These are phyloP conservation scores for Palythoa heliodiscus DNA, from an alignment of 92 coral and sea anemone genomes.

Conservation along the genomic window DNA sequence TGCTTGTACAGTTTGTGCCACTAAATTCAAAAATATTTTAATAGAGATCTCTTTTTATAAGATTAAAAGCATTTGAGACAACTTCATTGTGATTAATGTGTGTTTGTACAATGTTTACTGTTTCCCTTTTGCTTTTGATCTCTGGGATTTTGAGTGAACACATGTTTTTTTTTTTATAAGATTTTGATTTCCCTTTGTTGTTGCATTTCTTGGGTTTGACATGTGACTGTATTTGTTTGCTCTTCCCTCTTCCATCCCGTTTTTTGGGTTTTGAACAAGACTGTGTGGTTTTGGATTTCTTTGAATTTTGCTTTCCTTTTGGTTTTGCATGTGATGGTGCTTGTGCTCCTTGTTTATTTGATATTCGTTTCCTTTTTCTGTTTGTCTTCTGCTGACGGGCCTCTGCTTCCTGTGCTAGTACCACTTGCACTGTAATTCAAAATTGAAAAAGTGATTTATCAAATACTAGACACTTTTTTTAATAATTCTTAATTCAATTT, in stretches of 20 bases:
- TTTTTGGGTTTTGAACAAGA: slow-evolving; percentile 21
- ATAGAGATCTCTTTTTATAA: not conserved
- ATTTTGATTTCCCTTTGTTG: slow-evolving; percentile 13
- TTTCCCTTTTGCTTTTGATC: slow-evolving; percentile 23
- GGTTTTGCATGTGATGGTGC: slow-evolving; percentile 11
- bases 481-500: not conserved
- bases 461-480: slow-evolving; percentile 16
- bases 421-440: slow-evolving; percentile 33
- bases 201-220: slow-evolving; percentile 39
- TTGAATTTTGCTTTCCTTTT: slow-evolving; percentile 29
- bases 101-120: slow-evolving; percentile 25
- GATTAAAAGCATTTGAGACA: slow-evolving; percentile 33
- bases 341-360: slow-evolving; percentile 17
- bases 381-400: slow-evolving; percentile 33
- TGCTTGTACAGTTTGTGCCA: slow-evolving; percentile 20
- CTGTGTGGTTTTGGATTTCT: slow-evolving; percentile 25
- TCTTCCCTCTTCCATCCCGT: slow-evolving; percentile 3
- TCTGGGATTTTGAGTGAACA: slow-evolving; percentile 14
- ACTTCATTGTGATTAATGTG: slow-evolving; percentile 29
- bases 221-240: slow-evolving; percentile 25
- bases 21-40: slow-evolving; percentile 7
- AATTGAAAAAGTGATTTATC: slow-evolving; percentile 31
- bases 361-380: slow-evolving; percentile 29
- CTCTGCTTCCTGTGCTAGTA: slow-evolving; percentile 30
- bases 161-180: not conserved